Base-by-base conservation (phyloP, 2,113 vertebrate genomes). In the Choloepus hoffmanni region DNA sequence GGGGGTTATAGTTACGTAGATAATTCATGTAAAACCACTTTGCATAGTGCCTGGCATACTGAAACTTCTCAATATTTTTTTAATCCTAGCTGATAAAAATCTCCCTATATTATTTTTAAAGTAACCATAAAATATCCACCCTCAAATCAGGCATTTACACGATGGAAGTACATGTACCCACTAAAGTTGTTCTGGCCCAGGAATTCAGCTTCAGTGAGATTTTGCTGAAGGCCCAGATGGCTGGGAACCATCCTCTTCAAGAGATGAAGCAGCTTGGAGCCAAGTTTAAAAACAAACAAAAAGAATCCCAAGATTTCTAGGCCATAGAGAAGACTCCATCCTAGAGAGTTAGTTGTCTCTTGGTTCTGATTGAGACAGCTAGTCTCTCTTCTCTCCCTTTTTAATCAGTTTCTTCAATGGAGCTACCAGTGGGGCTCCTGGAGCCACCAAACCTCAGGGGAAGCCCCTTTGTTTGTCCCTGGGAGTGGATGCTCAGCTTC, bases 21-120 rank as follows among this genome's bases (percentile, higher is more conserved):
- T 24, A 62, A 73, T 19, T 15, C 24, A 48, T 0, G 1, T 15
- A 67, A 86, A 73, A 48, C 70, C 88, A 55, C 30, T 70, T 21
- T 30, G 33, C 24, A 72, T 19, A 7, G 8, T 26, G 43, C 18
- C 50, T 40, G 33, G 28, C 5, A 2, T 21, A 16, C 30, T 0
- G 0, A 73, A 45, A 70, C 53, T 62, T 9, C 12, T 92, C 43
- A 18, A 5, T 30, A 40, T 40, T 90, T 74, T 53, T 40, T 4
- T 83, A 84, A 62, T 88, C 7, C 11, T 92, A 90, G 60, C 4
- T 36, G 13, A 43, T 88, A 84, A 30, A 74, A 87, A 90, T 60
- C n/a, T 48, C 88, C 16, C 36, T 90, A 15, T 43, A 62, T 82
- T 89, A 72, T 93, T 87, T 93, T 70, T 12, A 95, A 95, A 90